Evolutionary conservation across 2,797 vertebrate genomes (phyloP).

Genomic region (Pipistrellus pipistrellus): DNA sequence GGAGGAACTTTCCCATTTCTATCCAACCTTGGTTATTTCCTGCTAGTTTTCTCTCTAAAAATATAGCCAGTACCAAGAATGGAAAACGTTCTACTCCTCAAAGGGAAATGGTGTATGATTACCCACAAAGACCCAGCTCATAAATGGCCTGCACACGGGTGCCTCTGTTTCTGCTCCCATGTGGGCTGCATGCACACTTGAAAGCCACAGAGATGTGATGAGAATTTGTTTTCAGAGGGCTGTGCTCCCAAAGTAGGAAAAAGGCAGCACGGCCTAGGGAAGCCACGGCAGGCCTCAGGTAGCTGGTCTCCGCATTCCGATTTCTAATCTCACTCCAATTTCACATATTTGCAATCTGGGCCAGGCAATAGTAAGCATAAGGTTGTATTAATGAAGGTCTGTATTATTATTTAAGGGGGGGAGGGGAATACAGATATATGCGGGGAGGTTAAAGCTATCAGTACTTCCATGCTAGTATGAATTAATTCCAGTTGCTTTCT

Average conservation of each 20-base stretch:
- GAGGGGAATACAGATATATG: not conserved
- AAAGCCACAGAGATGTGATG: not conserved
- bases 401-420: not conserved
- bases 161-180: not conserved
- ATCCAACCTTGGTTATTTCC: constrained; percentile 4
- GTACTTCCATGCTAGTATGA: not conserved
- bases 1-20: constrained; percentile 6
- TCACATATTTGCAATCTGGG: not conserved
- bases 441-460: not conserved
- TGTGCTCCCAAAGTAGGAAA: not conserved
- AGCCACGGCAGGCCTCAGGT: not conserved
- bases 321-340: not conserved
- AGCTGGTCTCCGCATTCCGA: not conserved
- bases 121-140: not conserved
- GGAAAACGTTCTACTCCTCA: not conserved
- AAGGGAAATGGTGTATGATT: not conserved
- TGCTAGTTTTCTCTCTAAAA: constrained; percentile 30
- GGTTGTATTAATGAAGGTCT: not conserved
- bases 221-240: not conserved
- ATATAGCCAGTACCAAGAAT: not conserved
- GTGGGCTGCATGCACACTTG: not conserved
- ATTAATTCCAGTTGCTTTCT: constrained; percentile 8
- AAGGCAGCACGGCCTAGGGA: not conserved
- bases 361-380: not conserved
- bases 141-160: not conserved